A percentile compares a stretch with the other conserved stretches of the same genome.
phyloP scores from a whole-genome alignment of 2,797 vertebrate species.

The Morelia viridis region DNA sequence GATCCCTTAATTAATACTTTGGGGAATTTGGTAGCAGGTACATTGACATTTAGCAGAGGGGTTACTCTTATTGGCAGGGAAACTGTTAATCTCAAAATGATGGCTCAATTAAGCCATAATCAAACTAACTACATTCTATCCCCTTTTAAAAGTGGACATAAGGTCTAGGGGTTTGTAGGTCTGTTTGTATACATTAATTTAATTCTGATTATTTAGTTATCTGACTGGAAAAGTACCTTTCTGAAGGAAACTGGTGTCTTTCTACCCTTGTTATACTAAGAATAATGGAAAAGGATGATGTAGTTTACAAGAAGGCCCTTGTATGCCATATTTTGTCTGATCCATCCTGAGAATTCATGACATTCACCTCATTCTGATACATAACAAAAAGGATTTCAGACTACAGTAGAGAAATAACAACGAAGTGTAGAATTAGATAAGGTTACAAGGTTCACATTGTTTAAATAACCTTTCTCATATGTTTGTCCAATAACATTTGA shows the following conservation, averaged over 20 bases:
- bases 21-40: not conserved
- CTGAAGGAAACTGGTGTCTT: not conserved
- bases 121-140: not conserved
- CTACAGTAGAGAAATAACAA: not conserved
- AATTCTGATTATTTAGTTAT: not conserved
- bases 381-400: not conserved
- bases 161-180: not conserved
- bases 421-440: not conserved
- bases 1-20: not conserved
- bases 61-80: not conserved
- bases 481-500: not conserved
- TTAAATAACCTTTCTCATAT: not conserved
- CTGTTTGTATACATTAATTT: not conserved
- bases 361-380: not conserved
- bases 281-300: not conserved
- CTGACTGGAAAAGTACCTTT: not conserved
- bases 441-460: not conserved
- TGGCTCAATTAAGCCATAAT: not conserved
- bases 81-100: not conserved
- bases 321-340: not conserved
- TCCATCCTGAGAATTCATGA: not conserved
- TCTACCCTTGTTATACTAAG: not conserved
- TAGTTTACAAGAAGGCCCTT: not conserved
- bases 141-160: not conserved
- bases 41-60: not conserved